Evolutionary conservation across 1,140 invertebrate species (phyloP).

Genomic region (Catajapyx aquilonaris): DNA sequence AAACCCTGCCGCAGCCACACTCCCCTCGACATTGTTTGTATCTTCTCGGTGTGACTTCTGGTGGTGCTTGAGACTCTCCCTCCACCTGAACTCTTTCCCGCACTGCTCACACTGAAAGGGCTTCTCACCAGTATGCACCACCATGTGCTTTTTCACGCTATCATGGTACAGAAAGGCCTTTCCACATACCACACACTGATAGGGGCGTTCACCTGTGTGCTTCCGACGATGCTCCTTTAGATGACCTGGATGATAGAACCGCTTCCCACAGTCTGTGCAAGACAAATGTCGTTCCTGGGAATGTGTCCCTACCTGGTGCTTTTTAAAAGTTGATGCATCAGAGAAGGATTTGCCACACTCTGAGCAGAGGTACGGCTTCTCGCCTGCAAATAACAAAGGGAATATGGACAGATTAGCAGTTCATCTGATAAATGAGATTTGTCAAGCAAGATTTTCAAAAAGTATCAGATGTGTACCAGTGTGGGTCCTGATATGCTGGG

Average conservation of each 20-base stretch:
- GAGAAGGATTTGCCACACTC: background rate
- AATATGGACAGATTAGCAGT: background rate
- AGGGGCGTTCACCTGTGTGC: background rate
- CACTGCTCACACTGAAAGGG: constrained; percentile 29
- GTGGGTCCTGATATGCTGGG: background rate
- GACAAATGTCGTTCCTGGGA: background rate
- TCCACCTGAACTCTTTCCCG: constrained; percentile 11
- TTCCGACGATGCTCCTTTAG: background rate
- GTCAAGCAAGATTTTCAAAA: background rate
- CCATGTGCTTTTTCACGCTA: constrained; percentile 26
- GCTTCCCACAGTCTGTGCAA: background rate
- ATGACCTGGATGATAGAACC: background rate
- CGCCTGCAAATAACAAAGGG: constrained; percentile 2
- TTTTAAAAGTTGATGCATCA: constrained; percentile 1
- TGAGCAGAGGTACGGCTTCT: constrained; percentile 2
- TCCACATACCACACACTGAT: background rate
- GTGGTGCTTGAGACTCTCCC: constrained; percentile 2
- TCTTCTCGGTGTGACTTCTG: background rate
- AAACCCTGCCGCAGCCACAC: too few relatives aligned
- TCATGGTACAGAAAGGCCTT: background rate
- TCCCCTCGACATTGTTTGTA: too few relatives aligned
- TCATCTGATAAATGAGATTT: background rate
- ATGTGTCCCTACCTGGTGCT: background rate
- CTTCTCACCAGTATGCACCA: constrained; percentile 32
- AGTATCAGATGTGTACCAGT: background rate